Base-by-base conservation (phyloP, 2,113 vertebrate genomes). In the Myodes glareolus region DNA sequence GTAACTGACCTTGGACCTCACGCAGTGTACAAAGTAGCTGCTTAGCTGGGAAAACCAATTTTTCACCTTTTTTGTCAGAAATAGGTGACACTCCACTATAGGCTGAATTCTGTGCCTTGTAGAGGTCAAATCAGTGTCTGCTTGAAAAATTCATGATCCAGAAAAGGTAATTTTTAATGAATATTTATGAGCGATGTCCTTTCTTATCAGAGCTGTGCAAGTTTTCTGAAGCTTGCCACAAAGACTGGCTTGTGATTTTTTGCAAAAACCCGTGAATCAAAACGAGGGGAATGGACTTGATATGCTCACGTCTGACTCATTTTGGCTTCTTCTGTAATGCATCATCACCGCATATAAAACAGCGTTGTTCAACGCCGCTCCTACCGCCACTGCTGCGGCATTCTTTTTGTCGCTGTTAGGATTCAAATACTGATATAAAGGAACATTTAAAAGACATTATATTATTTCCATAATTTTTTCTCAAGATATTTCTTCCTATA, bases 131-230 rank as follows among this genome's bases (percentile, higher is more conserved):
- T 97, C 97, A 97, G 97, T 98, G 98, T 97, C 98, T 98, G 97
- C 77, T 98, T 99, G 98, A 99, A 99, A 99, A 98, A 99, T 98
- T 98, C 98, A 98, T 99, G 98, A 99, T 98, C 98, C 97, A 98
- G 98, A 98, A 98, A 99, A 99, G 98, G 98, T 99, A 99, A 99
- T 99, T 98, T 99, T 99, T 98, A 99, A 99, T 99, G 98, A 99
- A 99, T 99, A 99, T 99, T 98, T 98, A 99, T 99, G 98, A 98
- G 97, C 97, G 0, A 98, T 98, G 98, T 98, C 98, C 96, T 98
- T 98, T 98, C 98, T 98, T 99, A 99, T 99, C 98, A 98, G 98
- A 98, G 95, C 98, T 98, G 84, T 98, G 97, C 98, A 98, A 98
- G 98, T 98, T 98, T 99, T 98, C 98, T 97, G 97, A 98, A 97